These are phyloP conservation scores for Myotis pilosus DNA, from an alignment of 2,797 vertebrate species.

Conservation along the genomic window DNA sequence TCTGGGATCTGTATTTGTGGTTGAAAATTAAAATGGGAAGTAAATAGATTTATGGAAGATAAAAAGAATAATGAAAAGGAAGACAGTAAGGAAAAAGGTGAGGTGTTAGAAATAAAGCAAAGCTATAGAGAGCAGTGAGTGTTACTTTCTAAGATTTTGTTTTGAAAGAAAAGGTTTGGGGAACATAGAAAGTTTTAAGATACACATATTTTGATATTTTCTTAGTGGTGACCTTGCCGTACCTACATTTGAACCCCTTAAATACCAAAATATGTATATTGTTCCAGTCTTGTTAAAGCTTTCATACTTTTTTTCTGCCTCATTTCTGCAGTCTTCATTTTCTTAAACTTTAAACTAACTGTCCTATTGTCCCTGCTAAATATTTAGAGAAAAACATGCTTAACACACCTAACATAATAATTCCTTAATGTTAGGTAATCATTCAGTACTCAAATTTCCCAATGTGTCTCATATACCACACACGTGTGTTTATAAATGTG, in stretches of 20 bases:
- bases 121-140: background rate
- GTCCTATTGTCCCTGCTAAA: conserved; percentile 5
- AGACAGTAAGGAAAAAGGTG: background rate
- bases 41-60: background rate
- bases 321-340: conserved; percentile 16
- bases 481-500: background rate
- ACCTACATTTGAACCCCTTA: background rate
- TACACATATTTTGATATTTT: background rate
- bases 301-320: background rate
- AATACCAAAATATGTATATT: conserved; percentile 3
- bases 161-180: background rate
- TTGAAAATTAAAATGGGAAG: conserved; percentile 34
- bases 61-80: conserved; percentile 14
- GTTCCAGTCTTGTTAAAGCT: background rate
- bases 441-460: background rate
- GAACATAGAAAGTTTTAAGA: background rate
- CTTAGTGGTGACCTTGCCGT: background rate
- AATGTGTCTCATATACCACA: background rate
- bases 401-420: conserved; percentile 12
- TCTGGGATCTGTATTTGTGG: conserved; percentile 34
- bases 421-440: conserved; percentile 5
- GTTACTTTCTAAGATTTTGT: background rate
- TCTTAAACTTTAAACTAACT: conserved; percentile 22
- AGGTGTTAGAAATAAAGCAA: conserved; percentile 41
- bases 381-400: background rate